Evolutionary conservation across 2,888 invertebrate genomes (phyloP), one percentile per base, ranked within the genome.

Genomic region (Melanargia galathea): DNA sequence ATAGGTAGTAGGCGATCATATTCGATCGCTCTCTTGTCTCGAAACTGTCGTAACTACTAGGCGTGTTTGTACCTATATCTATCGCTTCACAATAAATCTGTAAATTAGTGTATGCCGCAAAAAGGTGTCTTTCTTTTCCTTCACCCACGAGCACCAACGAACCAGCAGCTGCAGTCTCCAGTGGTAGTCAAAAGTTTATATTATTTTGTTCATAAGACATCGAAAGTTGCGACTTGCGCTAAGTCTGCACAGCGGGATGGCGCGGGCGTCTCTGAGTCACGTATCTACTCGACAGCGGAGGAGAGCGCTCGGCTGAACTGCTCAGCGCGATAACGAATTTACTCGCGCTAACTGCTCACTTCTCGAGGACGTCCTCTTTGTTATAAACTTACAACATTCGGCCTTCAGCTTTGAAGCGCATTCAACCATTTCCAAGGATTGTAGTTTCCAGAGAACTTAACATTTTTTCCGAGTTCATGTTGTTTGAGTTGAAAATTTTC

Each of bases 281-380:
- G 66, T 64, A 66, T 30, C 49, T 35, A 20, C 57, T 55, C 46
- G 49, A 58, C 49, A 45, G 43, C 35, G 35, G 48, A 61, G 55
- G 35, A 60, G 43, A 57, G 65, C 63, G 57, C 65, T 61, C 33
- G 54, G 57, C 51, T 43, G 52, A 61, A 46, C 60, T 58, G 62
- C 51, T 57, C 56, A 56, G 48, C 24, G 58, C 40, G 60, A 60
- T 63, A 65, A 65, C 59, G 45, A 58, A 61, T 30, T 24, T 40
- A 62, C 54, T 51, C 55, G 62, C 40, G 62, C 59, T 65, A 62
- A 65, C 65, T 59, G 62, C 59, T 59, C 20, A 26, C 16, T 60
- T 52, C 65, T 60, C 38, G 26, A 62, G 56, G 30, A 10, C n/a
- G 26, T 38, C 62, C 65, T 56, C 51, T 40, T 40, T 40, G 24